Conservation (phyloP, 2,888 invertebrate genomes). For the Rhodophaea formosa region DNA sequence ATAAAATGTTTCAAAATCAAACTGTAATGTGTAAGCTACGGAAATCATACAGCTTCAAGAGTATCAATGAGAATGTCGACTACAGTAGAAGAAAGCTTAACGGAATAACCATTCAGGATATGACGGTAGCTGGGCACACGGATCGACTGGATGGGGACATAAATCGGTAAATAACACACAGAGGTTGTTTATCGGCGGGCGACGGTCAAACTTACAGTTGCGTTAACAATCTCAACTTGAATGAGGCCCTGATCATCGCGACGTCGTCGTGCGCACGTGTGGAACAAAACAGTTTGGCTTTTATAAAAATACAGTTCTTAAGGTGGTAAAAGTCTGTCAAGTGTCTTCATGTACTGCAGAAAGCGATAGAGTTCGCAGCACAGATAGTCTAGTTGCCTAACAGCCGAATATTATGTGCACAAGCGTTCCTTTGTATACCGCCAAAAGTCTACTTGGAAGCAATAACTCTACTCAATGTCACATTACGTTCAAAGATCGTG, state of each 20-base stretch:
- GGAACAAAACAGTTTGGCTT: conserved; percentile 71
- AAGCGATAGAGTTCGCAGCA: conserved; percentile 61
- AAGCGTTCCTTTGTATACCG: conserved; percentile 61
- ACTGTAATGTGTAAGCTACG: conserved; percentile 28
- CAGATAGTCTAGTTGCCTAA: conserved; percentile 42
- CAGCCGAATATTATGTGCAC: conserved; percentile 43
- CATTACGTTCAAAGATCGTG: conserved; percentile 38
- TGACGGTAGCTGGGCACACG: conserved; percentile 67
- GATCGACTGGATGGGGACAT: conserved; percentile 61
- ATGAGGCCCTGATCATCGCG: conserved; percentile 72
- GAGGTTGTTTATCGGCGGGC: conserved; percentile 62
- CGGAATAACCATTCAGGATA: conserved; percentile 56
- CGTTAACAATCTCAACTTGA: conserved; percentile 77
- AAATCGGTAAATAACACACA: conserved; percentile 72
- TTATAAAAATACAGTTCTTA: conserved; percentile 46
- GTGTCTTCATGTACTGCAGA: conserved; percentile 35
- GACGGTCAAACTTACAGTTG: conserved; percentile 80
- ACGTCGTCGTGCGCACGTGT: conserved; percentile 69
- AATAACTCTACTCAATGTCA: conserved; percentile 51
- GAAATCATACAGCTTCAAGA: conserved; percentile 10
- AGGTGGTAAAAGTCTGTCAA: conserved; percentile 1
- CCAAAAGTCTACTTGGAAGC: conserved; percentile 71
- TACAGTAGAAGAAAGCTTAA: conserved; percentile 49
- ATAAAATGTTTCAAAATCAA: conserved; percentile 18
- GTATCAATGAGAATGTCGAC: conserved; percentile 27